These are phyloP conservation scores for Clarias platycephalus DNA, from an alignment of 2,797 vertebrate species.

Conservation along the genomic window DNA sequence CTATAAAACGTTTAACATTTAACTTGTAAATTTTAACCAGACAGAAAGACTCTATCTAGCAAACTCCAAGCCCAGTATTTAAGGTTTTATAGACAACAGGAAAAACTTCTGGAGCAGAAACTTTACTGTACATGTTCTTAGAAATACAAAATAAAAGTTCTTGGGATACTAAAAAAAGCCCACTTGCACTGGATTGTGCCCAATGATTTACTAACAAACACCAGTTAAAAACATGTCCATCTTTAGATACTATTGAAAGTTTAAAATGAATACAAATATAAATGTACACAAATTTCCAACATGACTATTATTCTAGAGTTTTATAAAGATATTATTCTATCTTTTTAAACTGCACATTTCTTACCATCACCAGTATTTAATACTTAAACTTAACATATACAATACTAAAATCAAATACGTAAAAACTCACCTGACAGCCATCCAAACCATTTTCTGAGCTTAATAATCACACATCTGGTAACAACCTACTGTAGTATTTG, in stretches of 20 bases:
- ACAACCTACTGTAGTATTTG: neutral
- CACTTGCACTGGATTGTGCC: neutral
- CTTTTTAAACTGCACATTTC: neutral
- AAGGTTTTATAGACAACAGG: neutral
- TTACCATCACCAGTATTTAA: neutral
- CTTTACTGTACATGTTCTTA: neutral
- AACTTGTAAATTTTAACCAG: neutral
- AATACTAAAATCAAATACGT: neutral
- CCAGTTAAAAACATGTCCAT: neutral
- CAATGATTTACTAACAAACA: neutral
- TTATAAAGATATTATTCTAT: no score
- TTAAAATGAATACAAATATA: neutral
- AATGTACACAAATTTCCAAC: neutral
- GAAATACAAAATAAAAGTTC: neutral
- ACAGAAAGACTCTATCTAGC: neutral
- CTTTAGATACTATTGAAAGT: neutral
- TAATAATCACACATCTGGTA: neutral
- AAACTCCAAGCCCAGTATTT: neutral
- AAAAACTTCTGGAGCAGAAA: neutral
- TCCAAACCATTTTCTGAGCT: neutral
- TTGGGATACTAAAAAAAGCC: neutral
- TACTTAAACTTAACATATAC: neutral
- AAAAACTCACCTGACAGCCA: slow-evolving; percentile 17
- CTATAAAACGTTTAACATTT: neutral
- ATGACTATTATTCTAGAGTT: neutral